Evolutionary conservation across 92 coral and sea anemone genomes (phyloP).

Genomic region (Galaxea fascicularis): DNA sequence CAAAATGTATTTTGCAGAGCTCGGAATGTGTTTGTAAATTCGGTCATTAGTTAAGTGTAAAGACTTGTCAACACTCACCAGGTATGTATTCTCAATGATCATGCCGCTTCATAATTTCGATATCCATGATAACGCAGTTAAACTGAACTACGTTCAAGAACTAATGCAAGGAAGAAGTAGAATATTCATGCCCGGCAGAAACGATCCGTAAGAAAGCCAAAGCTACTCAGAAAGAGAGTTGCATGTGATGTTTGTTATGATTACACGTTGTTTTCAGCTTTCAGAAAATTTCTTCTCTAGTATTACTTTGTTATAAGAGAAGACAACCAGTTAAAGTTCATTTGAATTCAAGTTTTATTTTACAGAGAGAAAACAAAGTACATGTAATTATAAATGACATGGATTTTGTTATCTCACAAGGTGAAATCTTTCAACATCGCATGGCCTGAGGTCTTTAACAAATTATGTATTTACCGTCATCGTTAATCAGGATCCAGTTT

Average conservation of each 20-base stretch:
- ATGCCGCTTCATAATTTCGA: constrained; percentile 3
- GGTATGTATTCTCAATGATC: constrained; percentile 27
- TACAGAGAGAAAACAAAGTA: constrained; percentile 2
- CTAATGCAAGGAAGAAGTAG: neutral
- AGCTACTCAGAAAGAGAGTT: too few species aligned
- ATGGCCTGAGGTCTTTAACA: constrained; percentile 17
- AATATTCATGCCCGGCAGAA: neutral
- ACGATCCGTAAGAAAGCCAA: neutral
- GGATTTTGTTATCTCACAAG: constrained; percentile 1
- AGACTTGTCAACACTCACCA: constrained; percentile 8
- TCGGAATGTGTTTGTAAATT: neutral
- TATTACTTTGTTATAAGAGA: constrained; percentile 1
- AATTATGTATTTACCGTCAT: neutral
- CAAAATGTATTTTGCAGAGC: neutral
- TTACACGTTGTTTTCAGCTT: neutral
- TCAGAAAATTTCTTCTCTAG: neutral
- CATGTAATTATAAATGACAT: constrained; percentile 8
- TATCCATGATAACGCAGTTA: neutral
- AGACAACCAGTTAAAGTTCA: neutral
- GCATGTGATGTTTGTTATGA: neutral
- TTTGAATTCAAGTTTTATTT: constrained; percentile 29
- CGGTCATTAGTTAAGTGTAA: constrained; percentile 16
- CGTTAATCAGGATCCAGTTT: neutral
- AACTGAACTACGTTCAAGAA: neutral
- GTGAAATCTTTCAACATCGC: neutral